These are phyloP conservation scores for Thereva unica DNA, from an alignment of 2,888 invertebrate species.

Conservation along the genomic window DNA sequence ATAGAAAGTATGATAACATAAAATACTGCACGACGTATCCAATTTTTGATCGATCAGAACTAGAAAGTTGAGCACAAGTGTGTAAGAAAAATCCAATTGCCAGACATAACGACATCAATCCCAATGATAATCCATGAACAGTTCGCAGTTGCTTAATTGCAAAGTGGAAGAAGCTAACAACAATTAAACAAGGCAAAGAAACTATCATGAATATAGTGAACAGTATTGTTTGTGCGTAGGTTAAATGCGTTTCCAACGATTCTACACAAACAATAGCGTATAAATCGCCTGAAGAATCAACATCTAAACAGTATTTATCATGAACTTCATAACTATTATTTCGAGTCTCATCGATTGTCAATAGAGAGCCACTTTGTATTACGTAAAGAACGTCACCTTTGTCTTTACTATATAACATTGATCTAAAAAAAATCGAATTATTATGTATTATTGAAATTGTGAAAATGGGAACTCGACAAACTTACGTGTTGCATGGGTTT, in stretches of 20 bases:
- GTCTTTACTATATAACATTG: conserved; percentile 43
- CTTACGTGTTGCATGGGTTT: conserved; percentile 56
- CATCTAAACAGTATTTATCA: conserved; percentile 54
- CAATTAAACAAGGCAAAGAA: conserved; percentile 53
- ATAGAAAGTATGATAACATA: conserved; percentile 54
- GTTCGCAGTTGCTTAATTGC: conserved; percentile 50
- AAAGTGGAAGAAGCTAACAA: conserved; percentile 52
- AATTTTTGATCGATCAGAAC: conserved; percentile 48
- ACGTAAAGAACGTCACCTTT: conserved; percentile 51
- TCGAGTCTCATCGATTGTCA: conserved; percentile 52
- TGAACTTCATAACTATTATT: conserved; percentile 51
- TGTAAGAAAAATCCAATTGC: conserved; percentile 54
- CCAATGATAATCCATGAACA: conserved; percentile 54
- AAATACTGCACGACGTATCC: conserved; percentile 56
- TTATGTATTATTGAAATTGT: background rate
- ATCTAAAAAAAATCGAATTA: conserved; percentile 46
- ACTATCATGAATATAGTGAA: conserved; percentile 53
- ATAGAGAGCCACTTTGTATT: conserved; percentile 54
- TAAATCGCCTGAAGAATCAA: conserved; percentile 50
- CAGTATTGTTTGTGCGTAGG: conserved; percentile 48
- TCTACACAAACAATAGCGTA: conserved; percentile 55
- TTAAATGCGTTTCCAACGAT: conserved; percentile 51
- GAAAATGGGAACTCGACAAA: background rate
- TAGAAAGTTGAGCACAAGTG: conserved; percentile 52
- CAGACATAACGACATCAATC: conserved; percentile 53